Base-by-base conservation (phyloP, 2,797 vertebrate species). In the Prunella strophiata region DNA sequence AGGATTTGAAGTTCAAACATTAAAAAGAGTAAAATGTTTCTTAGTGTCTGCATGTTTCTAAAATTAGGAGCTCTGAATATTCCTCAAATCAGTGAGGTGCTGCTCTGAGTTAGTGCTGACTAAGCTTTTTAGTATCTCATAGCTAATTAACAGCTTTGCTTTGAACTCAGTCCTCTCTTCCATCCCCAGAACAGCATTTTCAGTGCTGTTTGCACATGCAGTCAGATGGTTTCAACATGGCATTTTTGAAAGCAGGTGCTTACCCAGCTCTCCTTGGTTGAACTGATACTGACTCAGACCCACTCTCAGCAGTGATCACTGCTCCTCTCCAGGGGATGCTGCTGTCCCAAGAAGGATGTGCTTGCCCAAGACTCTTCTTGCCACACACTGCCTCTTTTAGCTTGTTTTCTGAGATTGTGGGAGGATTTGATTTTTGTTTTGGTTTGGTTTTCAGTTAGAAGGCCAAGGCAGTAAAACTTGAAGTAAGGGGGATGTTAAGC, bases 401-500 rank as follows among this genome's bases (percentile, higher is more conserved):
- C 36, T 65, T 58, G 42, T 13, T 29, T 34, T 7, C n/a, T 54
- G 25, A 27, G 26, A 3, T n/a, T 57, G 6, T 27, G 55, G 8
- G 5, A 3, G 3, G 3, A 1, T 2, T 23, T 29, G 15, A 3
- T 13, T 21, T 71, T 36, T 14, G 8, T 4, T 76, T 67, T 36
- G 16, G 0, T 81, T 66, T 72, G 5, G 3, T 81, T 90, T 81
- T 55, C 17, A 14, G 45, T n/a, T 67, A 77, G 57, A 82, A 92
- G 67, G 65, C 57, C 29, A 34, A 71, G 71, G 59, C 29, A 14
- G 73, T 52, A 88, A 78, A 85, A 67, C 10, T 43, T 71, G 48
- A 62, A 62, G 57, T 26, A 36, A 82, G 63, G 57, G 61, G 87
- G 74, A 32, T 92, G 73, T 88, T 91, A 81, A 87, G 29, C 42